Evolutionary conservation across 1,140 invertebrate genomes (phyloP), one percentile per base, ranked within the genome.

Genomic region (Melipona quadrifasciata): DNA sequence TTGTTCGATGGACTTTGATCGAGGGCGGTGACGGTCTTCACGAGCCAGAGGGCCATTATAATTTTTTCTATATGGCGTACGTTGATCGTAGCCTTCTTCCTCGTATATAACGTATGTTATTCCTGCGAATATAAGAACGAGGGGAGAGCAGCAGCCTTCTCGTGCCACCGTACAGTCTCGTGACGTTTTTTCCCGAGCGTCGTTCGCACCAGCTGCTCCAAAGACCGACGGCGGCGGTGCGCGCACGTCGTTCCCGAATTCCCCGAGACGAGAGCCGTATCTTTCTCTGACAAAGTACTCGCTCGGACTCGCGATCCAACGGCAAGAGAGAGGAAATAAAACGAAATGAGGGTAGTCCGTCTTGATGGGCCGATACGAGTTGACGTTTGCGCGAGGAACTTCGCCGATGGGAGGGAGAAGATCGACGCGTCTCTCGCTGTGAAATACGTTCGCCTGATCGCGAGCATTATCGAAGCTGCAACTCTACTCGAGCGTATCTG

Each of bases 181-280:
- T 47, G 8, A 58, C 70, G 53, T 81, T 89, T 89, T 86, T 88
- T 85, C 27, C 65, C 78, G 24, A 31, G 21, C 68, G 71, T 86
- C 87, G 82, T 89, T 89, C 82, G 79, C 83, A 55, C 82, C 87
- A 88, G 86, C 83, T 88, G 83, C 73, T 80, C 61, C 11, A 58
- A 71, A 12, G 34, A 24, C 64, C 81, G 61, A 47, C 79, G 31
- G 31, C 31, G 31, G 31, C 31, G 2, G n/a, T n/a, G 47, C 95
- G 94, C 96, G 96, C 95, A 94, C 96, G 96, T 80, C 96, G 92
- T 92, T 96, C 95, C 51, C 96, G 95, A 5, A 96, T 96, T 92
- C 96, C 96, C 0, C 96, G 93, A 51, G 96, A 96, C 87, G 96
- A 90, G 88, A 96, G 97, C 73, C 95, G 95, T 16, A 95, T 92